Percentiles rank a stretch among this genome's conserved stretches.
Conservation (phyloP, 2,888 invertebrate species). For the Drosophila pegasa region DNA sequence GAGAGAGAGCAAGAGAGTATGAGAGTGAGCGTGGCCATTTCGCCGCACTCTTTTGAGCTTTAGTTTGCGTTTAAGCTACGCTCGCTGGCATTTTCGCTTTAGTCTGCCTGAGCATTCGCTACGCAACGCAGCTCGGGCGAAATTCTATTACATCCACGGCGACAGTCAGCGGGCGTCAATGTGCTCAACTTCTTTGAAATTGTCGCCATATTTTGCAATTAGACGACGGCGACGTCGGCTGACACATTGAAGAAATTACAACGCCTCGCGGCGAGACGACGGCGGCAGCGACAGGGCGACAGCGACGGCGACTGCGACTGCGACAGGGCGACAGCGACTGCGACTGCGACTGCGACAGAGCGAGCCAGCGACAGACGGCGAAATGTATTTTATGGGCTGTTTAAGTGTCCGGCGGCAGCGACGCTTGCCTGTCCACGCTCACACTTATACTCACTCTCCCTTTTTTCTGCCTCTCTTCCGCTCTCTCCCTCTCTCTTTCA, state of each 20-base stretch:
- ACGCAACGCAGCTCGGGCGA: conserved; percentile 68
- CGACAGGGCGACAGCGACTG: conserved; percentile 38
- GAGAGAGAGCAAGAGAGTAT: neutral
- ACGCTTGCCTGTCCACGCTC: conserved; percentile 34
- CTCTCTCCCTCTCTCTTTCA: neutral
- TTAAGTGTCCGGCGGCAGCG: conserved; percentile 62
- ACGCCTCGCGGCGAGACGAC: conserved; percentile 62
- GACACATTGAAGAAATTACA: conserved; percentile 77
- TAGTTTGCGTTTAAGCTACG: conserved; percentile 44
- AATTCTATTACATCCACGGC: conserved; percentile 81
- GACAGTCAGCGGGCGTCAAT: conserved; percentile 61
- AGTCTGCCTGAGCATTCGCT: conserved; percentile 55
- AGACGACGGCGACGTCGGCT: conserved; percentile 51
- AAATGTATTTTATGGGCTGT: conserved; percentile 75
- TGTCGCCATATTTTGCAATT: conserved; percentile 79
- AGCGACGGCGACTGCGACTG: conserved; percentile 33
- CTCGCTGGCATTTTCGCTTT: conserved; percentile 47
- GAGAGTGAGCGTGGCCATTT: conserved; percentile 7
- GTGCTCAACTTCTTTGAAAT: conserved; percentile 74
- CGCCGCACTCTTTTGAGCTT: conserved; percentile 33
- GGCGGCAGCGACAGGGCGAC: conserved; percentile 24
- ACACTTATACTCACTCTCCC: conserved; percentile 5
- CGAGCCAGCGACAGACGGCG: conserved; percentile 30
- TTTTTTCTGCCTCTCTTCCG: neutral
- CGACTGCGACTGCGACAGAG: conserved; percentile 10